Conservation (phyloP, 2,888 invertebrate genomes). For the Drosophila ezoana region DNA sequence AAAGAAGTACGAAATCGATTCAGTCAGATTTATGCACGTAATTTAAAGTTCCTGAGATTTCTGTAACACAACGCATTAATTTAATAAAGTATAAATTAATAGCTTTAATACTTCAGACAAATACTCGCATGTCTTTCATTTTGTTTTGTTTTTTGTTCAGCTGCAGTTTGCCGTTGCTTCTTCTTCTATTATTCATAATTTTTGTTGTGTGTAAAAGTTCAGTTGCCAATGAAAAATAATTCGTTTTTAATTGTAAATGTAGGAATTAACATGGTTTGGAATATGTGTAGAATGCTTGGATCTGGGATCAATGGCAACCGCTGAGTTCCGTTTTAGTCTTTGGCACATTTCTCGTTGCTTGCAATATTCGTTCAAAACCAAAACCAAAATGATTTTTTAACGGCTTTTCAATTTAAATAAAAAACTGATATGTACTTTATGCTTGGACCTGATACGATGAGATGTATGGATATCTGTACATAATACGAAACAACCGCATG, state of each 20-base stretch:
- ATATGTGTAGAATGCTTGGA: conserved; percentile 10
- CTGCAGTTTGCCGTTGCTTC: conserved; percentile 23
- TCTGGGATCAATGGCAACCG: conserved; percentile 44
- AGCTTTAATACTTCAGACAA: conserved; percentile 60
- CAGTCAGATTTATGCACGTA: conserved; percentile 20
- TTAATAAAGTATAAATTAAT: conserved; percentile 30
- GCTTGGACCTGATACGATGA: conserved; percentile 23
- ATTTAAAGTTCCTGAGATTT: conserved; percentile 12
- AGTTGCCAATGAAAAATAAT: conserved; percentile 18
- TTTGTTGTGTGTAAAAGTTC: conserved; percentile 13
- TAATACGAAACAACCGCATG: conserved; percentile 14
- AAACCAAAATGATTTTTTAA: conserved; percentile 8
- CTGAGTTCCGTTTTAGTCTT: conserved; percentile 59
- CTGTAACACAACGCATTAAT: conserved; percentile 24
- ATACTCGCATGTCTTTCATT: conserved; percentile 28
- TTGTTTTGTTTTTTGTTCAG: conserved; percentile 12
- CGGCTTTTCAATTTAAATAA: conserved; percentile 24
- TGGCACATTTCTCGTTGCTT: conserved; percentile 59
- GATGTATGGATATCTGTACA: background rate
- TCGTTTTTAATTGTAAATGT: conserved; percentile 5
- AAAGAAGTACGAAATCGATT: conserved; percentile 13
- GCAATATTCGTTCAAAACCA: conserved; percentile 15
- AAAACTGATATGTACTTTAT: conserved; percentile 54
- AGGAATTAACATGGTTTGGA: conserved; percentile 3
- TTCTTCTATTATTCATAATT: conserved; percentile 6